Base-by-base conservation (phyloP, 1,140 invertebrate genomes). In the Drosophila kanapiae region DNA sequence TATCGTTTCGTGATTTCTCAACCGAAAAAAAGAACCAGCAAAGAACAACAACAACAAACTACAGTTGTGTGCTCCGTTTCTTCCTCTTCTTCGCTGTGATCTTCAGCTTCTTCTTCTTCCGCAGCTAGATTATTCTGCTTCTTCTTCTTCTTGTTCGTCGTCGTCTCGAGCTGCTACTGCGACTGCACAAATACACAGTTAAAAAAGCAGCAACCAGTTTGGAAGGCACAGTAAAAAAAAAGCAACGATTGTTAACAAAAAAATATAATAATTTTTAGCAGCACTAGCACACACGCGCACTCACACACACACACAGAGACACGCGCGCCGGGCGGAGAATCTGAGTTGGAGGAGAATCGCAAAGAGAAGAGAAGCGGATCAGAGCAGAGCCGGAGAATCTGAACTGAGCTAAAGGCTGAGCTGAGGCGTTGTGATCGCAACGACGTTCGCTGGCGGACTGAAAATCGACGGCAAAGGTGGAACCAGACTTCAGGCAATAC, bases 371-470 rank as follows among this genome's bases (percentile, higher is more conserved):
- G 49, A 38, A 18, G 23, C 18, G 60, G 47, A 61, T 18, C 37
- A 42, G 42, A n/a, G 23, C n/a, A n/a, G 47, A 72, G 37, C 51
- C 23, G 48, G 48, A 62, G 59, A 53, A 57, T 53, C 69, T 37
- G 31, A 57, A 13, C 68, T 51, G 38, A 57, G 59, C 78, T 70
- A 35, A 31, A 27, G 23, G 13, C 69, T 11, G 51, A 64, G 31
- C 38, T 56, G 40, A 82, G 78, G 67, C 67, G 82, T 75, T 81
- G 75, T 68, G 75, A 77, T 87, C 83, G 75, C 78, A 61, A 80
- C 70, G 74, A 85, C 83, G 83, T 87, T 87, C 83, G 80, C 67
- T 67, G 74, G 76, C 67, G 59, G 67, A 87, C 83, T 87, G 83
- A 69, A 82, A 76, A 18, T 31, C 48, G 48, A 31, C 47, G 48